Evolutionary conservation across 2,797 vertebrate genomes (phyloP).

Genomic region (Borostomias antarcticus): DNA sequence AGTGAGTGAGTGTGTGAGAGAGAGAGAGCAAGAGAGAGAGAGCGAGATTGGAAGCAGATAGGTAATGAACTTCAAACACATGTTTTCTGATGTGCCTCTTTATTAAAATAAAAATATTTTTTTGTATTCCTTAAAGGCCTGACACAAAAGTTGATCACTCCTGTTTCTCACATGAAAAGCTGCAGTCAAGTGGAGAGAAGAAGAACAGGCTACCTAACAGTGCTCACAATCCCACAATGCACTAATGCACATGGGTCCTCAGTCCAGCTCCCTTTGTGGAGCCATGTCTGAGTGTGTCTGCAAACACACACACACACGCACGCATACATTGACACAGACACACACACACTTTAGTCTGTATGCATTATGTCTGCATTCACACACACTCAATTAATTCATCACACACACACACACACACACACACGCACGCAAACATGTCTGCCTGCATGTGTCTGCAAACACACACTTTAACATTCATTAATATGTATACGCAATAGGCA

Average conservation of each 20-base stretch:
- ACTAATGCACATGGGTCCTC: constrained; percentile 2
- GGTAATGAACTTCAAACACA: constrained; percentile 42
- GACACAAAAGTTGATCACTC: constrained; percentile 61
- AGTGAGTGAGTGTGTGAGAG: not conserved
- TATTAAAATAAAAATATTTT: constrained; percentile 77
- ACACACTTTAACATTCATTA: constrained; percentile 52
- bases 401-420: not conserved
- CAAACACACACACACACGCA: not conserved
- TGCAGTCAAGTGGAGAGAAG: constrained; percentile 71
- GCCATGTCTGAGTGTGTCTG: not conserved
- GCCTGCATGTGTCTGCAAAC: constrained; percentile 43
- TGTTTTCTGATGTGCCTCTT: constrained; percentile 77
- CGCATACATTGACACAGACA: not conserved
- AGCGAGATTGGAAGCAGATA: not conserved
- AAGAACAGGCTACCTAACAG: constrained; percentile 68
- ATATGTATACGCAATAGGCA: constrained; percentile 56
- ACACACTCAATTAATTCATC: no score
- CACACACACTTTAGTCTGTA: constrained; percentile 9
- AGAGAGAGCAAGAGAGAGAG: not conserved
- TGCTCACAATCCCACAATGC: constrained; percentile 69
- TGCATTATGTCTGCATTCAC: constrained; percentile 41
- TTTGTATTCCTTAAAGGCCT: constrained; percentile 73
- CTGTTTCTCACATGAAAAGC: constrained; percentile 63
- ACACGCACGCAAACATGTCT: constrained; percentile 6
- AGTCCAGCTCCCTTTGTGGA: constrained; percentile 1